Evolutionary conservation across 2,113 vertebrate species (phyloP).

Genomic region (Casuarius casuarius): DNA sequence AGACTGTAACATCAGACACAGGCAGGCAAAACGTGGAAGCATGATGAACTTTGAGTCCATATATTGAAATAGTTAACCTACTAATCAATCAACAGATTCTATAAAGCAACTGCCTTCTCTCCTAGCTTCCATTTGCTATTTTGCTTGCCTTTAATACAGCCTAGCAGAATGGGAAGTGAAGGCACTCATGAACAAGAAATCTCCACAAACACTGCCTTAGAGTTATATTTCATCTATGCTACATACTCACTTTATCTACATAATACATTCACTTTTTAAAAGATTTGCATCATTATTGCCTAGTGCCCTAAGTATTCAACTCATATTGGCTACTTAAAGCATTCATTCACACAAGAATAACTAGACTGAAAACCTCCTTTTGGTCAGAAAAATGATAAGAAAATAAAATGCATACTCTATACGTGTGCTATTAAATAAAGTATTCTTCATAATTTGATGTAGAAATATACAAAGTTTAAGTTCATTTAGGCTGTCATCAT

Average conservation of each 20-base stretch:
- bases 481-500: not conserved
- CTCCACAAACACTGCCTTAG: fast-evolving
- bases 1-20: no score
- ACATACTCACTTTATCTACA: not conserved
- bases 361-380: not conserved
- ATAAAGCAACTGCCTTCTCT: not conserved
- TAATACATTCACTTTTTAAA: not conserved
- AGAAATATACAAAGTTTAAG: not conserved
- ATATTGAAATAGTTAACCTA: not conserved
- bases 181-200: no score
- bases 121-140: not conserved
- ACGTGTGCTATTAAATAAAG: fast-evolving
- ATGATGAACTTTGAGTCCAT: not conserved
- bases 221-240: not conserved
- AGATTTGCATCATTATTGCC: not conserved
- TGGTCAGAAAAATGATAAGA: not conserved
- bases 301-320: not conserved
- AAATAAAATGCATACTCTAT: not conserved
- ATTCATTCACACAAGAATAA: not conserved
- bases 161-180: not conserved
- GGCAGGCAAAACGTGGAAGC: not conserved
- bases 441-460: not conserved
- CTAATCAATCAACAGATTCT: not conserved
- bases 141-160: not conserved
- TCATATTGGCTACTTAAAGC: not conserved